Evolutionary conservation across 1,140 invertebrate genomes (phyloP).

Genomic region (Prorops nasuta): DNA sequence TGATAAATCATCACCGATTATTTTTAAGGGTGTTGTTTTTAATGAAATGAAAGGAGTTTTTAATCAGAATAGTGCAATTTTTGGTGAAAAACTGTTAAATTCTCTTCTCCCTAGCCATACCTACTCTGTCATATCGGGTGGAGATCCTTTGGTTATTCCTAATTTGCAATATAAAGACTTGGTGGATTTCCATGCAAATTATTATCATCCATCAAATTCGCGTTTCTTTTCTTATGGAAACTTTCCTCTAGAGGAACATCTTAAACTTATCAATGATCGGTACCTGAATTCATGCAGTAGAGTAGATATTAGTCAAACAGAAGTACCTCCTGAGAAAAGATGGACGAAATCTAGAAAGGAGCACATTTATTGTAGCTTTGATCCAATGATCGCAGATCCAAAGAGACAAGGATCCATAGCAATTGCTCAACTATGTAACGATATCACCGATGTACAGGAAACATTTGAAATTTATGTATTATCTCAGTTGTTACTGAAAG

Average conservation of each 20-base stretch:
- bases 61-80: conserved; percentile 81
- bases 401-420: conserved; percentile 83
- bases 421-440: conserved; percentile 74
- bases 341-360: conserved; percentile 68
- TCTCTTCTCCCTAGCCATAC: conserved; percentile 80
- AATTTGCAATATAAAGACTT: conserved; percentile 79
- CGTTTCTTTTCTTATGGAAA: conserved; percentile 91
- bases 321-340: conserved; percentile 72
- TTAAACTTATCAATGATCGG: conserved; percentile 74
- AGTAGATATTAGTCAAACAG: conserved; percentile 63
- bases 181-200: conserved; percentile 78
- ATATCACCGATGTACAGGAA: conserved; percentile 77
- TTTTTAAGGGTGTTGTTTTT: conserved; percentile 93
- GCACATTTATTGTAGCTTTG: conserved; percentile 71
- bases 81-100: conserved; percentile 77
- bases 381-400: conserved; percentile 78
- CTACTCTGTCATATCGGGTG: conserved; percentile 84
- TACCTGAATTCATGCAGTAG: conserved; percentile 68
- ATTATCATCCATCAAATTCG: conserved; percentile 92
- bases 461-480: conserved; percentile 77
- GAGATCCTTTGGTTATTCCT: conserved; percentile 85
- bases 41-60: conserved; percentile 99
- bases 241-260: conserved; percentile 75
- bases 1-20: conserved; percentile 72
- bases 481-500: conserved; percentile 76